These are phyloP conservation scores for Pteronura brasiliensis DNA, from an alignment of 2,113 vertebrate species.

Conservation along the genomic window DNA sequence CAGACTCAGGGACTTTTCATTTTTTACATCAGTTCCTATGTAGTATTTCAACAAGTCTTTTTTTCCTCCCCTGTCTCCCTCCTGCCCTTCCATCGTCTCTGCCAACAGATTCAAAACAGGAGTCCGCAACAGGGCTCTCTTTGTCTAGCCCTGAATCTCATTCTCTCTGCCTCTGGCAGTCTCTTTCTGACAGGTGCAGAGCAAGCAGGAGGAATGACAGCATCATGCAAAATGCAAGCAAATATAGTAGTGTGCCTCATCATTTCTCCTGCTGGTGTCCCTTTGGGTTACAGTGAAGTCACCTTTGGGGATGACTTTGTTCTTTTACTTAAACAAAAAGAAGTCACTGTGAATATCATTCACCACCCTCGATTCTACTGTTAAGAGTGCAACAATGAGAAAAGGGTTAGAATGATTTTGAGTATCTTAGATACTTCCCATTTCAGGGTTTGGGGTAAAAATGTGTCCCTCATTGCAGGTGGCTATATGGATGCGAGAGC, in stretches of 20 bases:
- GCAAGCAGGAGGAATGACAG: background rate
- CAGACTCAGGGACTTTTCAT: slow-evolving; percentile 61
- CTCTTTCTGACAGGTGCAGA: slow-evolving; percentile 44
- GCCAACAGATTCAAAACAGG: slow-evolving; percentile 41
- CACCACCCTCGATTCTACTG: background rate
- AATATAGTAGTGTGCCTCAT: background rate
- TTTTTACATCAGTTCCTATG: slow-evolving; percentile 15
- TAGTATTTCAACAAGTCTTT: slow-evolving; percentile 58
- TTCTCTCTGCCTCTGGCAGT: slow-evolving; percentile 31
- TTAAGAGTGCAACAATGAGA: background rate
- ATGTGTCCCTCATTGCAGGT: background rate
- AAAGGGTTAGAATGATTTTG: background rate
- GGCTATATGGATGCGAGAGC: background rate
- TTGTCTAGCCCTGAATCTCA: slow-evolving; percentile 33
- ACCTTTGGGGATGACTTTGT: background rate
- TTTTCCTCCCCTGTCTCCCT: background rate
- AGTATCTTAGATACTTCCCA: background rate
- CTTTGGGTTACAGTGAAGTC: slow-evolving; percentile 1
- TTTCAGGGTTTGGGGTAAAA: background rate
- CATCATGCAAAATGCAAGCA: background rate
- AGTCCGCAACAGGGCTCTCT: slow-evolving; percentile 19
- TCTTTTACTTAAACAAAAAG: background rate
- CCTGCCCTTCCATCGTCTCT: background rate
- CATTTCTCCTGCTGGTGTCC: background rate
- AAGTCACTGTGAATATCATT: background rate